phyloP scores from a whole-genome alignment of 2,113 vertebrate species.

The Miniopterus natalensis region DNA sequence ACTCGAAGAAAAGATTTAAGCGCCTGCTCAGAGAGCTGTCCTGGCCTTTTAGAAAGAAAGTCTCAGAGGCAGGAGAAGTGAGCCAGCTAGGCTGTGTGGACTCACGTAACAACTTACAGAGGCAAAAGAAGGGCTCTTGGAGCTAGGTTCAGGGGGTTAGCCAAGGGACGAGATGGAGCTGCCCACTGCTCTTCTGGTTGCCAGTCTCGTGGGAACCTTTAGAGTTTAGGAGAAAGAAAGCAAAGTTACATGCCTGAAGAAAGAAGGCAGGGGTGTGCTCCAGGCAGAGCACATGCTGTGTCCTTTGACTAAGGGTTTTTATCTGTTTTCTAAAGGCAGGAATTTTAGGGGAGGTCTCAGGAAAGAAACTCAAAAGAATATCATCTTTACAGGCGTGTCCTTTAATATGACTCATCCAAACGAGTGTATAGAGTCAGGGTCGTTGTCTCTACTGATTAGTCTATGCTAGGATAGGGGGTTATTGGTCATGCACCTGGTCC shows the following conservation, averaged over 20 bases:
- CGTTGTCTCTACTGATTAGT: neutral
- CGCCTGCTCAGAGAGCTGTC: neutral
- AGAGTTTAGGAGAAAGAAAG: neutral
- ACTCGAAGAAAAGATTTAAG: neutral
- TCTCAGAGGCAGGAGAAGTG: neutral
- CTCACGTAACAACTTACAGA: neutral
- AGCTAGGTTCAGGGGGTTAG: neutral
- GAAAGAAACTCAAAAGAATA: neutral
- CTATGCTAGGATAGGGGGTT: neutral
- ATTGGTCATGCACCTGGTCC: neutral
- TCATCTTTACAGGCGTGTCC: neutral
- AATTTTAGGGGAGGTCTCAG: neutral
- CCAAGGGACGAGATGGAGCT: neutral
- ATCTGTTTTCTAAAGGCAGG: neutral
- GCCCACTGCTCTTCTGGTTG: neutral
- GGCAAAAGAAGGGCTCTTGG: neutral
- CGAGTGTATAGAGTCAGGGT: neutral
- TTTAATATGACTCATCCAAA: neutral
- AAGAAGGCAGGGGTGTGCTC: neutral
- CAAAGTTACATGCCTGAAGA: neutral
- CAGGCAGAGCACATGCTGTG: neutral
- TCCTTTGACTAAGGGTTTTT: neutral
- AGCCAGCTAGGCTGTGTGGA: neutral
- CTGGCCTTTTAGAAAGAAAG: neutral
- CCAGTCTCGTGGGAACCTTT: neutral